These are phyloP conservation scores for Clarias platycephalus DNA, from an alignment of 2,797 vertebrate genomes.

Conservation along the genomic window DNA sequence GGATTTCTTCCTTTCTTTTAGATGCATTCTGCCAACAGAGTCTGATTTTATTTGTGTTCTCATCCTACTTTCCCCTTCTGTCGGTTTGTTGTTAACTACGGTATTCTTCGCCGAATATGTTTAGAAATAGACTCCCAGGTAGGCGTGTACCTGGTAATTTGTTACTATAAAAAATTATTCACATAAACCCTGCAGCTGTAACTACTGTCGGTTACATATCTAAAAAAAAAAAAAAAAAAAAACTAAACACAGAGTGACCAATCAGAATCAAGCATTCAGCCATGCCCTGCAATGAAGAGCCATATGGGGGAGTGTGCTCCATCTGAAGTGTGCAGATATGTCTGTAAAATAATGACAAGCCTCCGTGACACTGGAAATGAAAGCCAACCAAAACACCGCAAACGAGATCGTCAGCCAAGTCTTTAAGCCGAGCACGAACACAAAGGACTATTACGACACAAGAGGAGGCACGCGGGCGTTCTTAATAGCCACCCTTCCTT, in stretches of 20 bases:
- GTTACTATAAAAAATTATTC: not conserved
- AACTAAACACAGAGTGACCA: not conserved
- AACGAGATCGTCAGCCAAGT: not conserved
- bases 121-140: not conserved
- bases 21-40: conserved; percentile 8
- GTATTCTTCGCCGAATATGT: not conserved
- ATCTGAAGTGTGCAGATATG: not conserved
- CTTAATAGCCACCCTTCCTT: not conserved
- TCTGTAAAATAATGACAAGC: conserved; percentile 1
- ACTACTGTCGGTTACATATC: not conserved
- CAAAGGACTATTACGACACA: not conserved
- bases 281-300: not conserved
- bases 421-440: not conserved
- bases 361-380: not conserved
- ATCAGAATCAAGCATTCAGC: not conserved
- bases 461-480: not conserved
- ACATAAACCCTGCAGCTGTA: not conserved
- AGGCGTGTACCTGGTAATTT: not conserved
- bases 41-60: conserved; percentile 11
- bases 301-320: no score
- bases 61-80: conserved; percentile 13
- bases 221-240: not conserved
- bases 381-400: not conserved
- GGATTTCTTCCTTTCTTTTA: conserved; percentile 24
- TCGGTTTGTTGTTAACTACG: not conserved